These are phyloP conservation scores for Periophthalmodon schlosseri DNA, from an alignment of 2,113 vertebrate genomes.

Conservation along the genomic window DNA sequence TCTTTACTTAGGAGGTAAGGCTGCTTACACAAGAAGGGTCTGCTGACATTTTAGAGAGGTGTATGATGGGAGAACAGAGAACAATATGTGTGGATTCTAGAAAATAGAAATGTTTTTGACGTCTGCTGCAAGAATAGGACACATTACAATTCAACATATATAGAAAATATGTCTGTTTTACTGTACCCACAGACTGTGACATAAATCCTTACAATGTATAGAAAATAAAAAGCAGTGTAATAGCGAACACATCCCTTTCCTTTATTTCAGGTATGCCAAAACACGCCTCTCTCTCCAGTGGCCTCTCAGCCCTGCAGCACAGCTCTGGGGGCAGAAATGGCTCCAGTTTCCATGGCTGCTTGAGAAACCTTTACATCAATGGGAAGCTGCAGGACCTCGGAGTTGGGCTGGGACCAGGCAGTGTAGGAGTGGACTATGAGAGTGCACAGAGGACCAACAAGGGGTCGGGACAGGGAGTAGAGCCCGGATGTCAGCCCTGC, in stretches of 20 bases:
- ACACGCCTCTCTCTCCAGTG: conserved; percentile 60
- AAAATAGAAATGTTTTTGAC: no score
- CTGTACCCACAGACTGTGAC: not conserved
- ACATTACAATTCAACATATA: no score
- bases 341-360: conserved; percentile 94
- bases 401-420: conserved; percentile 82
- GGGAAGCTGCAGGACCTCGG: conserved; percentile 93
- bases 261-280: conserved; percentile 86
- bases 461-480: conserved; percentile 89
- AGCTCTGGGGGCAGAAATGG: conserved; percentile 86
- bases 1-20: conserved; percentile 94
- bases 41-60: not conserved
- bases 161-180: not conserved
- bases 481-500: conserved; percentile 94
- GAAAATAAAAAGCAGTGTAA: not conserved
- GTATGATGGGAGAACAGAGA: no score
- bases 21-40: not conserved
- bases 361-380: conserved; percentile 92
- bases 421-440: conserved; percentile 47
- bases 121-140: no score
- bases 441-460: conserved; percentile 47
- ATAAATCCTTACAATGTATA: not conserved
- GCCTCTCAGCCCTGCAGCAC: conserved; percentile 85
- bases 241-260: not conserved
- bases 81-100: no score